Evolutionary conservation across 1,140 invertebrate species (phyloP).

Genomic region (Arion vulgaris): DNA sequence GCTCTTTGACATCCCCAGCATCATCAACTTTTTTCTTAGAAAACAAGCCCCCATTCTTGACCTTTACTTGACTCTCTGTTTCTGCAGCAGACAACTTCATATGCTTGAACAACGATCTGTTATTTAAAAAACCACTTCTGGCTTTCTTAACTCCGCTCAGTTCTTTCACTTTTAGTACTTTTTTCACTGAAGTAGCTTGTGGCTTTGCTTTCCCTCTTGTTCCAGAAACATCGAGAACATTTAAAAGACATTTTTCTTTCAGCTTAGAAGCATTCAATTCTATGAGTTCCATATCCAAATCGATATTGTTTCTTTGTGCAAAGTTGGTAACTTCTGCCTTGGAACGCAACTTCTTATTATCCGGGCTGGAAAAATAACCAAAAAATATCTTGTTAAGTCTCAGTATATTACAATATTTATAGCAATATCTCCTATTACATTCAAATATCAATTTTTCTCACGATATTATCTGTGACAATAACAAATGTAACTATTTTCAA

Average conservation of each 20-base stretch:
- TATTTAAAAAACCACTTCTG: background rate
- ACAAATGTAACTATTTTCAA: no score
- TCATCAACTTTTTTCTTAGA: slow-evolving; percentile 14
- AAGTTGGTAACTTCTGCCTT: slow-evolving; percentile 14
- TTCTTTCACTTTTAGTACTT: slow-evolving; percentile 2
- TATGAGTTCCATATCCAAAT: slow-evolving; percentile 19
- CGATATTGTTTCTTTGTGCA: background rate
- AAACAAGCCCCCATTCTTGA: background rate
- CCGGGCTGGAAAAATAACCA: slow-evolving; percentile 12
- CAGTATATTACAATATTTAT: no score
- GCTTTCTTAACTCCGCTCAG: slow-evolving; percentile 26
- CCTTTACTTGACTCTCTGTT: background rate
- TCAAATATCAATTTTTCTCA: no score
- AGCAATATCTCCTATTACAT: no score
- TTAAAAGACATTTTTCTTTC: slow-evolving; percentile 5
- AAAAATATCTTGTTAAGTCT: no score
- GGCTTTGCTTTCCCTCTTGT: background rate
- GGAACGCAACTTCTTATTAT: slow-evolving; percentile 24
- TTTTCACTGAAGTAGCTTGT: background rate
- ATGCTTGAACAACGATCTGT: slow-evolving; percentile 25
- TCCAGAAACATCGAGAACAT: background rate
- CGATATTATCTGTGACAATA: no score
- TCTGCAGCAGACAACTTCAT: slow-evolving; percentile 11
- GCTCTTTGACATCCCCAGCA: background rate
- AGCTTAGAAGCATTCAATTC: slow-evolving; percentile 17